Conservation (phyloP, 2,113 vertebrate genomes). For the Gobiocypris rarus region DNA sequence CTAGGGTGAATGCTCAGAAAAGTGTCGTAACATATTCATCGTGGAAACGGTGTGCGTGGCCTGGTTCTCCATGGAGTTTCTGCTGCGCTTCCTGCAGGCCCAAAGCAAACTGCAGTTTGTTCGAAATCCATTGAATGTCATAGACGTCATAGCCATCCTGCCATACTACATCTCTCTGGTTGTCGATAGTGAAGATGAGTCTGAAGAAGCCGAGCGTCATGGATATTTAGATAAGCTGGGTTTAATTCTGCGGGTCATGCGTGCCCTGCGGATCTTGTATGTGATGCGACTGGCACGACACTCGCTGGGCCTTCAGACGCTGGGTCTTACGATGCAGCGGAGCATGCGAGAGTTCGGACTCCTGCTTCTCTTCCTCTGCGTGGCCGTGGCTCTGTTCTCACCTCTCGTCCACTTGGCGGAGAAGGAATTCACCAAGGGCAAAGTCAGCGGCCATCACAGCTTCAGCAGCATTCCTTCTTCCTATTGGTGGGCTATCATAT, state of each 20-base stretch:
- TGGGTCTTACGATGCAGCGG: slow-evolving; percentile 88
- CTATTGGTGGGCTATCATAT: slow-evolving; percentile 99
- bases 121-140: slow-evolving; percentile 90
- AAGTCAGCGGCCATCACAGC: slow-evolving; percentile 80
- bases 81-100: slow-evolving; percentile 88
- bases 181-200: slow-evolving; percentile 80
- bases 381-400: slow-evolving; percentile 90
- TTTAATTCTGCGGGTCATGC: slow-evolving; percentile 86
- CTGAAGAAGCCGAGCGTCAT: slow-evolving; percentile 53
- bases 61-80: slow-evolving; percentile 95
- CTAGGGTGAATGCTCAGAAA: slow-evolving; percentile 91
- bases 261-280: slow-evolving; percentile 91
- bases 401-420: slow-evolving; percentile 91
- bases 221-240: slow-evolving; percentile 91
- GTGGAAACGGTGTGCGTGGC: slow-evolving; percentile 94
- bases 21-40: slow-evolving; percentile 91
- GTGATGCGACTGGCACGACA: slow-evolving; percentile 95
- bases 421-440: slow-evolving; percentile 79
- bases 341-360: slow-evolving; percentile 89
- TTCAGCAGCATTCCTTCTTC: slow-evolving; percentile 96
- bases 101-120: slow-evolving; percentile 90
- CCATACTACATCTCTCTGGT: slow-evolving; percentile 93
- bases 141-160: slow-evolving; percentile 92
- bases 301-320: slow-evolving; percentile 91
- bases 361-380: slow-evolving; percentile 89